Evolutionary conservation across 2,797 vertebrate genomes (phyloP).

Genomic region (Typhlichthys subterraneus): DNA sequence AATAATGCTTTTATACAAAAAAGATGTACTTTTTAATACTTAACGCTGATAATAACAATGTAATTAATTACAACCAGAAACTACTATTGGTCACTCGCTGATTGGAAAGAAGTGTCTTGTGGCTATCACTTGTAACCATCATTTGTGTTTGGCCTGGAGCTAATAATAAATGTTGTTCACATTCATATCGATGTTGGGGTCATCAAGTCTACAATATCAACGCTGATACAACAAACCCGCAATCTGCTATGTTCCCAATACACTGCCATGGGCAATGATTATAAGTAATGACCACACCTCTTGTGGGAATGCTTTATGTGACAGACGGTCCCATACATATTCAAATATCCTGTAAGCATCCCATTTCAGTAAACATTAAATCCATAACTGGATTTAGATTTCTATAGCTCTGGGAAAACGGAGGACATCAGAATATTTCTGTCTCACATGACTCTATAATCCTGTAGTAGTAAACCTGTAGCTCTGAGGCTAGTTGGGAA

Average conservation of each 20-base stretch:
- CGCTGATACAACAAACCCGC: constrained; percentile 33
- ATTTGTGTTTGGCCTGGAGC: neutral
- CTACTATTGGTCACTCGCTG: too few relatives aligned
- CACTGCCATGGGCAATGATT: constrained; percentile 62
- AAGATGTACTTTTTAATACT: too few relatives aligned
- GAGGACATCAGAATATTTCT: constrained; percentile 43
- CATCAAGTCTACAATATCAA: constrained; percentile 49
- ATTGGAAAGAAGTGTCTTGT: too few relatives aligned
- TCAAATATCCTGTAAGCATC: constrained; percentile 71
- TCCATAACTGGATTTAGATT: constrained; percentile 73
- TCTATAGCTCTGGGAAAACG: constrained; percentile 56
- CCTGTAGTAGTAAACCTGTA: constrained; percentile 13
- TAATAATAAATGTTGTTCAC: neutral
- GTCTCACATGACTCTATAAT: constrained; percentile 54
- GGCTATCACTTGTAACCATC: neutral
- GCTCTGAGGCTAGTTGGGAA: constrained; percentile 1
- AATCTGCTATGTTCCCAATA: constrained; percentile 56
- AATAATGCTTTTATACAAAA: too few relatives aligned
- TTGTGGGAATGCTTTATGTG: constrained; percentile 74
- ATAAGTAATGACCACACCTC: constrained; percentile 59
- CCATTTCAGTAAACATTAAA: constrained; percentile 74
- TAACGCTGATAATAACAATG: neutral
- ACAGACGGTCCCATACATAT: constrained; percentile 62
- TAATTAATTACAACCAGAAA: neutral
- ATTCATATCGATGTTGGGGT: constrained; percentile 52